phyloP scores from a whole-genome alignment of 1,140 invertebrate species.

The Fopius arisanus region DNA sequence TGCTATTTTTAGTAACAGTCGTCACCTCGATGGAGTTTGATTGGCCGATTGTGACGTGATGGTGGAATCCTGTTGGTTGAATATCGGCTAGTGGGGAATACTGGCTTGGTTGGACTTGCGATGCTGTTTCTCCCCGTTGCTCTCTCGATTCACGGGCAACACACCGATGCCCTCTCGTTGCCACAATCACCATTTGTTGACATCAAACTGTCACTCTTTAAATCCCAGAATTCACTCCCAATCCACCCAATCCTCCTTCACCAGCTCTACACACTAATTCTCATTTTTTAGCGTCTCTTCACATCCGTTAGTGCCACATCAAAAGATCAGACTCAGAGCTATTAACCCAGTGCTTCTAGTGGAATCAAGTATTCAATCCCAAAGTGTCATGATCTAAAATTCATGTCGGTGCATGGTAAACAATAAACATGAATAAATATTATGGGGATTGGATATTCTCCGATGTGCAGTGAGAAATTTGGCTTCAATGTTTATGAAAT shows the following conservation, averaged over 20 bases:
- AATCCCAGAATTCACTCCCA: background rate
- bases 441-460: no score
- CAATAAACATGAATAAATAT: no score
- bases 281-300: background rate
- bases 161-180: slow-evolving; percentile 16
- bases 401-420: no score
- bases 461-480: background rate
- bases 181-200: slow-evolving; percentile 53
- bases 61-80: slow-evolving; percentile 36
- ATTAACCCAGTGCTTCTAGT: background rate
- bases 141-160: slow-evolving; percentile 21
- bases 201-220: slow-evolving; percentile 51
- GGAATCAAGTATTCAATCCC: no score
- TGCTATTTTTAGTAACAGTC: slow-evolving; percentile 55
- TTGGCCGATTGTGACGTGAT: slow-evolving; percentile 44
- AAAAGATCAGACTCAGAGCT: background rate
- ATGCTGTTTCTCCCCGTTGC: slow-evolving; percentile 20
- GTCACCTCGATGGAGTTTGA: slow-evolving; percentile 39
- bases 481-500: background rate
- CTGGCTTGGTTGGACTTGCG: background rate
- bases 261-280: background rate
- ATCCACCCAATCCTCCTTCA: no score
- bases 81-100: slow-evolving; percentile 29
- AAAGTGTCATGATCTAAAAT: no score
- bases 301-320: background rate